phyloP scores from a whole-genome alignment of 2,797 vertebrate species.

The Siniperca undulata region DNA sequence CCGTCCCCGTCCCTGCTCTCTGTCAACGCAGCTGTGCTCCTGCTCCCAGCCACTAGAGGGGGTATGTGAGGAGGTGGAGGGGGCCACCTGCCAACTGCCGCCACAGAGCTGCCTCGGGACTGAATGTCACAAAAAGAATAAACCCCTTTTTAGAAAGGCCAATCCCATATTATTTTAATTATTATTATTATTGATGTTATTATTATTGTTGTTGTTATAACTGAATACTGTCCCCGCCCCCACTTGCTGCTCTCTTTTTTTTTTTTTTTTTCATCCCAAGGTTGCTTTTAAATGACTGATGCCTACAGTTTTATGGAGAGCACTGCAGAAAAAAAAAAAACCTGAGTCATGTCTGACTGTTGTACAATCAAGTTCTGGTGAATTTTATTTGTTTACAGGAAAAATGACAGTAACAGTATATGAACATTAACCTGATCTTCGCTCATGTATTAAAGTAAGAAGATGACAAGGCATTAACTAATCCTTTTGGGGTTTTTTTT shows the following conservation, averaged over 20 bases:
- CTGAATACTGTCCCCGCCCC: constrained; percentile 83
- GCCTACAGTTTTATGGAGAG: constrained; percentile 87
- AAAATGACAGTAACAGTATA: constrained; percentile 55
- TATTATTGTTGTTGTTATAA: constrained; percentile 71
- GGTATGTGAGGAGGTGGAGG: constrained; percentile 23
- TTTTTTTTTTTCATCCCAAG: constrained; percentile 39
- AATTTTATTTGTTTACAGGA: constrained; percentile 87
- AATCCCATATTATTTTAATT: constrained; percentile 88
- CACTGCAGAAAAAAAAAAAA: constrained; percentile 42
- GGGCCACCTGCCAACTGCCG: constrained; percentile 68
- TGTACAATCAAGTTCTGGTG: constrained; percentile 93
- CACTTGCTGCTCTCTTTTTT: constrained; percentile 48
- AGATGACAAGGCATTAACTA: constrained; percentile 82
- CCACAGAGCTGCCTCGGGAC: constrained; percentile 83
- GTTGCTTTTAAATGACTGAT: constrained; percentile 82
- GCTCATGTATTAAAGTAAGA: constrained; percentile 83
- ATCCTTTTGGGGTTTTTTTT: constrained; percentile 60
- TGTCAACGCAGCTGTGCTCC: constrained; percentile 80
- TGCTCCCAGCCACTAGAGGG: constrained; percentile 83
- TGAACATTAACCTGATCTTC: constrained; percentile 71
- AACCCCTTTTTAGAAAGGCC: constrained; percentile 88
- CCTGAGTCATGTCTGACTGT: constrained; percentile 83
- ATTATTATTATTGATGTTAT: constrained; percentile 74
- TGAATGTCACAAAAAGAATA: constrained; percentile 77
- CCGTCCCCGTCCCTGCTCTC: constrained; percentile 31